Conservation (phyloP, 2,797 vertebrate species). For the Pelobates cultripes region DNA sequence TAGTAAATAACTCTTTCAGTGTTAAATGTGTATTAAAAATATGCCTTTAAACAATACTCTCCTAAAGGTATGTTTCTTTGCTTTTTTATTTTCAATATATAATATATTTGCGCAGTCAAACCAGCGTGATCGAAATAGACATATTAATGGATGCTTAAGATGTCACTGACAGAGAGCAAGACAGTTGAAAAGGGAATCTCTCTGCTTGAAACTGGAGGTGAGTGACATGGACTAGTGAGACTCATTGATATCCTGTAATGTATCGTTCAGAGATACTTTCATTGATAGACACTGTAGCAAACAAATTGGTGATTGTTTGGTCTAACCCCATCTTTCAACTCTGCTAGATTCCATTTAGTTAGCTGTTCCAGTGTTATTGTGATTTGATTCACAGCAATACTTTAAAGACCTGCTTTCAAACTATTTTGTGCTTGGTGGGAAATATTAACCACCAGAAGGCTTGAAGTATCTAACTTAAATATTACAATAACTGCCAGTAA, state of each 20-base stretch:
- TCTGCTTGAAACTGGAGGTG: conserved; percentile 3
- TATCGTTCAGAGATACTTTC: conserved; percentile 7
- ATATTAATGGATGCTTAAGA: conserved; percentile 1
- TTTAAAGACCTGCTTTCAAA: background rate
- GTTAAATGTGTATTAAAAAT: no score
- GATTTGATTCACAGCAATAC: background rate
- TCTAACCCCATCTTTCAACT: background rate
- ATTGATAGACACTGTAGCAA: conserved; percentile 8
- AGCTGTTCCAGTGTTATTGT: conserved; percentile 1
- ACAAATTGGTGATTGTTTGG: conserved; percentile 16
- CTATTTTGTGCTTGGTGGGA: background rate
- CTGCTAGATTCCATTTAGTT: background rate
- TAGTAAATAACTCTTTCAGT: no score
- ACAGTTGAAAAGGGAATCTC: conserved; percentile 8
- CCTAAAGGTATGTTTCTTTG: background rate
- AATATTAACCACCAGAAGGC: background rate
- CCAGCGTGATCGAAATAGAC: background rate
- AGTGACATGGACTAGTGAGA: conserved; percentile 7
- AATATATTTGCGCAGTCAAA: background rate
- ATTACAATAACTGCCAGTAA: background rate
- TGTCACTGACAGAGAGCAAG: conserved; percentile 1
- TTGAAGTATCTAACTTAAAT: background rate
- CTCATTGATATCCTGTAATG: conserved; percentile 9
- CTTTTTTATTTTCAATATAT: background rate
- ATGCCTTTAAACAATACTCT: no score